A percentile compares a stretch with the other conserved stretches of the same genome.
These are phyloP conservation scores for Bryconaethiops microstoma DNA, from an alignment of 2,797 vertebrate species.

Conservation along the genomic window DNA sequence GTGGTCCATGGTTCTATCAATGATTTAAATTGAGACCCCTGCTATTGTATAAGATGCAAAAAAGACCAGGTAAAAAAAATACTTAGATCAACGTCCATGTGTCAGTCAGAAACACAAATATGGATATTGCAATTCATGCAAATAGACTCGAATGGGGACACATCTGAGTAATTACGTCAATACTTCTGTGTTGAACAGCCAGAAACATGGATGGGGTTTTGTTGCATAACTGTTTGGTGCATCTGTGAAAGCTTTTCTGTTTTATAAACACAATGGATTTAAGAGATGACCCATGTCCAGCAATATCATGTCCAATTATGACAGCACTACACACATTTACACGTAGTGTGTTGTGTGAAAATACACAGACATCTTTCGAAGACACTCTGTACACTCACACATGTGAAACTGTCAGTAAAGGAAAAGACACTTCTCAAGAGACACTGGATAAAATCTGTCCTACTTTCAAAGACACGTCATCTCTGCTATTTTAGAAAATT, in stretches of 20 bases:
- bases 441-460: not conserved
- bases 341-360: not conserved
- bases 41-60: conserved; percentile 22
- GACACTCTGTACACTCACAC: conserved; percentile 1
- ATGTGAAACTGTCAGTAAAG: not conserved
- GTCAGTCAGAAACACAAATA: not conserved
- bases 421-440: not conserved
- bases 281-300: not conserved
- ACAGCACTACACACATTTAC: not conserved
- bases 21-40: not conserved
- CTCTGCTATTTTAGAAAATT: not conserved
- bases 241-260: not conserved
- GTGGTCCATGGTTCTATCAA: not conserved
- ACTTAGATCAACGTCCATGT: too few species aligned
- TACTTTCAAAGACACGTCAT: not conserved
- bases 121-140: not conserved
- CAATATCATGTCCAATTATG: not conserved
- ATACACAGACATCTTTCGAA: not conserved
- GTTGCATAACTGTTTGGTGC: not conserved
- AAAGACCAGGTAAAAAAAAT: not conserved
- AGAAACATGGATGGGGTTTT: conserved; percentile 2
- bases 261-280: not conserved
- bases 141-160: not conserved
- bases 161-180: not conserved
- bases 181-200: not conserved